phyloP scores from a whole-genome alignment of 2,797 vertebrate species.

The Coluber constrictor region DNA sequence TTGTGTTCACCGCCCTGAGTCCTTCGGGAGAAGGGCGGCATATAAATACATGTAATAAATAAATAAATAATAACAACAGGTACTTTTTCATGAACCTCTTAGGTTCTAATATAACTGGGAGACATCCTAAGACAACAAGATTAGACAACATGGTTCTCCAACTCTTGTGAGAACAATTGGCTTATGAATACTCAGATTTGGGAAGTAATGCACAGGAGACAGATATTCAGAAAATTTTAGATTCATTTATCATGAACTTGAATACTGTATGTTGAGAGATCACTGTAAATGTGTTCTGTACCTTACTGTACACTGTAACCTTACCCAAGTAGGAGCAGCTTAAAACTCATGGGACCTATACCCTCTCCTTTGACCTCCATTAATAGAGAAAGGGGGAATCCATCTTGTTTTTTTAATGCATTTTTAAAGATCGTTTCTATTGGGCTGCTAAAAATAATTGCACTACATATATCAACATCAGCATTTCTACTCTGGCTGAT shows the following conservation, averaged over 20 bases:
- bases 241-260: background rate
- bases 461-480: background rate
- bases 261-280: background rate
- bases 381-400: background rate
- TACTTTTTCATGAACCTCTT: background rate
- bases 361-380: background rate
- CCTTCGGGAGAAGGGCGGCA: too few species aligned
- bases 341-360: background rate
- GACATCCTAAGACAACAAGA: background rate
- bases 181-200: background rate
- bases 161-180: background rate
- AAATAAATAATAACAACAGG: background rate
- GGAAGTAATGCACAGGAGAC: background rate
- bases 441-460: too few species aligned
- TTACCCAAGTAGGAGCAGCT: background rate
- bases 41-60: too few species aligned
- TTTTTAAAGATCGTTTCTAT: too few species aligned
- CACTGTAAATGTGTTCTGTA: background rate
- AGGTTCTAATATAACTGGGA: background rate
- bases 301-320: background rate
- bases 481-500: background rate
- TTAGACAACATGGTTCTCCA: background rate
- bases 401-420: background rate
- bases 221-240: background rate
- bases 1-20: too few species aligned